These are phyloP conservation scores for Trissoscelio sp. DNA, from an alignment of 2,888 invertebrate genomes.

Conservation along the genomic window DNA sequence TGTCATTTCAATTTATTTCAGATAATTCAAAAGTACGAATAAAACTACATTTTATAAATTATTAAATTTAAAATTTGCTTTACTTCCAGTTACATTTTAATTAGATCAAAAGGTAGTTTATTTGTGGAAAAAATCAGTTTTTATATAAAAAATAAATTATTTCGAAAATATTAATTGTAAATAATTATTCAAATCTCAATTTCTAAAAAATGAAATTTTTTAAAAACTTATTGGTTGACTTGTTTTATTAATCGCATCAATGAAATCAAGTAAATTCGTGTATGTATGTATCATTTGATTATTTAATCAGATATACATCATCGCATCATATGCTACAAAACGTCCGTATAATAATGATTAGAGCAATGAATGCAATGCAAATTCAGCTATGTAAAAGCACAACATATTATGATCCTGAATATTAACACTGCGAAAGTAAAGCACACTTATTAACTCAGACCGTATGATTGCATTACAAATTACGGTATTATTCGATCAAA, in stretches of 20 bases:
- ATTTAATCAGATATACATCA: not conserved
- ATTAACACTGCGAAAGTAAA: conserved; percentile 10
- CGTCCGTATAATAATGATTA: conserved; percentile 19
- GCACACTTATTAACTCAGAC: conserved; percentile 5
- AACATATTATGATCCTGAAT: not conserved
- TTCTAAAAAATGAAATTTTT: too few species aligned
- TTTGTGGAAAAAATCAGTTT: too few species aligned
- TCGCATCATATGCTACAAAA: not conserved
- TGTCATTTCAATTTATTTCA: too few species aligned
- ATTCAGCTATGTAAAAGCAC: conserved; percentile 16
- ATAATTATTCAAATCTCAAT: too few species aligned
- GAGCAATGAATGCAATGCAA: conserved; percentile 9
- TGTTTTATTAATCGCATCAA: conserved; percentile 9
- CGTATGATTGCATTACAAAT: conserved; percentile 10
- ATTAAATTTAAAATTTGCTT: too few species aligned
- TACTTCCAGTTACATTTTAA: too few species aligned
- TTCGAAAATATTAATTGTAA: too few species aligned
- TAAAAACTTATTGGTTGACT: too few species aligned
- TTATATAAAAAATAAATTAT: too few species aligned
- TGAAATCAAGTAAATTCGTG: conserved; percentile 21
- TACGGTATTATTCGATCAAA: conserved; percentile 7
- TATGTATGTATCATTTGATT: conserved; percentile 20
- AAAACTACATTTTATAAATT: too few species aligned
- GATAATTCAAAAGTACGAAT: too few species aligned
- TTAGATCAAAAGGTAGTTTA: too few species aligned